Evolutionary conservation across 2,888 invertebrate species (phyloP), one percentile per base, ranked within the genome.

Genomic region (Microctonus aethiopoides): DNA sequence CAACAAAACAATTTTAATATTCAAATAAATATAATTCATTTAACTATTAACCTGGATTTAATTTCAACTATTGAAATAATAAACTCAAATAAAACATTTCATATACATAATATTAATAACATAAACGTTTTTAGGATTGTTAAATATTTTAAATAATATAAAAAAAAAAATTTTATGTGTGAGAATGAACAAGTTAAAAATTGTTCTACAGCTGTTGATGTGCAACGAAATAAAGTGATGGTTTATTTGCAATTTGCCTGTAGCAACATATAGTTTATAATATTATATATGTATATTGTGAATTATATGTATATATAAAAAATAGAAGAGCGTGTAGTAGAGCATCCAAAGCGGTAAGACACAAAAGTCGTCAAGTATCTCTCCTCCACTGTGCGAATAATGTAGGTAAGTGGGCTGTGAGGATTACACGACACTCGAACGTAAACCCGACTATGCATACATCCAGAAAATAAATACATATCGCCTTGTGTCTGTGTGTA

Each of bases 321-420:
- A n/a, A 56, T 56, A 36, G 26, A 26, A 72, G 39, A 46, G 16
- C 26, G 63, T 26, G 59, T 46, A 60, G 62, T 68, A 51, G 67
- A 68, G 61, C 56, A 60, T 34, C 39, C 39, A 22, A 69, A 34
- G 68, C 59, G 52, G 66, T 68, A 65, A 69, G 67, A 69, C 72
- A 75, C 69, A 13, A 62, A 67, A 72, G 72, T 75, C 77, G 78
- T 76, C 65, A 57, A 68, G 63, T 61, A 65, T 71, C 10, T 52
- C 65, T 70, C 71, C 57, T 65, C 70, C 71, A 29, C 59, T 62
- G 32, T n/a, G 63, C 65, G 71, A 66, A 74, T 83, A 84, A 86
- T 86, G 85, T 86, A 86, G 86, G 86, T 85, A 86, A 86, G 86
- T 86, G 83, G 85, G 85, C 83, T 85, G 83, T 81, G 83, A 79